phyloP scores from a whole-genome alignment of 2,888 invertebrate species.

The Pollenia griseotomentosa region DNA sequence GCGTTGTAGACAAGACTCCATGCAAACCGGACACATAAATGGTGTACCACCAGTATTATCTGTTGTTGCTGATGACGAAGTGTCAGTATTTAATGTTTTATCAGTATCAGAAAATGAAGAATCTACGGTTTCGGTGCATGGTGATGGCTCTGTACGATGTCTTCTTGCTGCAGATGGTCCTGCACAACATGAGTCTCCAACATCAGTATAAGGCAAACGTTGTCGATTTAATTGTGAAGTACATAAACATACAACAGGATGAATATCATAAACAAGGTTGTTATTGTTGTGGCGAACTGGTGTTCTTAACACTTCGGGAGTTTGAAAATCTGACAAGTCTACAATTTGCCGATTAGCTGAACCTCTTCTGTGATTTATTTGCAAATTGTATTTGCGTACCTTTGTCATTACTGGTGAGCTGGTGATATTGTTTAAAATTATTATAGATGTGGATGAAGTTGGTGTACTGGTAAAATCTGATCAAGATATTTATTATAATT shows the following conservation, averaged over 20 bases:
- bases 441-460: background rate
- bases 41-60: constrained; percentile 15
- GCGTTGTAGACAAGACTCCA: constrained; percentile 75
- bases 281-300: background rate
- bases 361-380: background rate
- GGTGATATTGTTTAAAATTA: background rate
- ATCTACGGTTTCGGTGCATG: background rate
- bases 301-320: background rate
- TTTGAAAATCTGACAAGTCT: constrained; percentile 57
- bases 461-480: constrained; percentile 22
- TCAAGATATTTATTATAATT: background rate
- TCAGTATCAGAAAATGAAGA: background rate
- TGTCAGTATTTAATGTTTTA: background rate
- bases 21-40: constrained; percentile 79
- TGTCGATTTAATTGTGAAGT: constrained; percentile 58
- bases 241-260: constrained; percentile 73
- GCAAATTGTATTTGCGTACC: background rate
- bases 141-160: background rate
- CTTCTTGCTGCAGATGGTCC: background rate
- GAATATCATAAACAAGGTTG: constrained; percentile 16
- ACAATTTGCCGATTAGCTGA: constrained; percentile 8
- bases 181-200: background rate
- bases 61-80: background rate
- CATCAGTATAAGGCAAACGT: background rate
- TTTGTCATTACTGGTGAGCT: constrained; percentile 11